Base-by-base conservation (phyloP, 2,888 invertebrate genomes). In the Bellardia pandia region DNA sequence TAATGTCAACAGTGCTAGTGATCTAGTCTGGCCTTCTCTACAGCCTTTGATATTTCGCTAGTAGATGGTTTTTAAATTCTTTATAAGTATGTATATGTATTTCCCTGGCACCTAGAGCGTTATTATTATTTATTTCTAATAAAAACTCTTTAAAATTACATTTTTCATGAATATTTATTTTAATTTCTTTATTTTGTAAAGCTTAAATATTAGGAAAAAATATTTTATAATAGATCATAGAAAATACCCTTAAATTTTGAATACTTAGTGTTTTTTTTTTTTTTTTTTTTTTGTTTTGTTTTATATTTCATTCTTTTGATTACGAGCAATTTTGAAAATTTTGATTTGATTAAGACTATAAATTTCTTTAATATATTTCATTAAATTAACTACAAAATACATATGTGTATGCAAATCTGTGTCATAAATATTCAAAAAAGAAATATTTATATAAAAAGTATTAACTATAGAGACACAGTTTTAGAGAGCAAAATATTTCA, bases 181-280 rank as follows among this genome's bases (percentile, higher is more conserved):
- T 23, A 72, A 53, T 83, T 86, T 30, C 9, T 69, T 85, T 76
- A 72, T 81, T 87, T 78, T 72, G 30, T 80, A 85, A 82, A 81
- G 85, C 87, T 87, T 87, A 87, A 81, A 78, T 75, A 85, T 85
- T 78, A 87, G 69, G 81, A 85, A 79, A 66, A 86, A 69, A 82
- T 77, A 78, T 85, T 78, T 69, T 78, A 80, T 78, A 82, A 86
- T 85, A 87, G 82, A 87, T 85, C 87, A 87, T 87, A 87, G 87
- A 85, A 87, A 87, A 87, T 87, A 85, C 78, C 85, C 85, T 82
- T 85, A 85, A 85, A 85, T 85, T 82, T 87, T 85, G 78, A 82
- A 87, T 85, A 87, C 81, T 87, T 85, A 71, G 80, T 77, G 69
- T 78, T 68, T 77, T 77, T 77, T 30, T 74, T 51, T 60, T 72